A percentile compares a stretch with the other conserved stretches of the same genome.
Conservation (phyloP, 2,888 invertebrate genomes). For the Gasteruption jaculator region DNA sequence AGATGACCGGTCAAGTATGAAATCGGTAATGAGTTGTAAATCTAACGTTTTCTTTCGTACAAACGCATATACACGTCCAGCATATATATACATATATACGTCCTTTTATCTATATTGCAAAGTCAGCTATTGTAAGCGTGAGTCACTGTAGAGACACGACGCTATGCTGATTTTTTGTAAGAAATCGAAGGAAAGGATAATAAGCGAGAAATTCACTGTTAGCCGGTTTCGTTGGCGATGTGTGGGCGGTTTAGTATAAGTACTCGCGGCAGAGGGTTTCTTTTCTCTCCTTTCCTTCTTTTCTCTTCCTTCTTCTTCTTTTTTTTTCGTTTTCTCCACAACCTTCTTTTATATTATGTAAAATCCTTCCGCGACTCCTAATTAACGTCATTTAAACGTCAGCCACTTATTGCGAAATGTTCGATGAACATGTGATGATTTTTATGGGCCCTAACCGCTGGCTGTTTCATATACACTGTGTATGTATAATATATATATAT, state of each 20-base stretch:
- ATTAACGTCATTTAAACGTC: too few relatives aligned
- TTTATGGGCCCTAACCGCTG: too few relatives aligned
- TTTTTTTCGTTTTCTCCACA: neutral
- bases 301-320: constrained; percentile 12
- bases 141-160: constrained; percentile 25
- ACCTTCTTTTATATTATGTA: too few relatives aligned
- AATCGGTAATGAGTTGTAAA: constrained; percentile 51
- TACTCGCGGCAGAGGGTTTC: too few relatives aligned
- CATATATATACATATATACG: constrained; percentile 24
- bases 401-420: too few relatives aligned
- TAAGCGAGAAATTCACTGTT: constrained; percentile 45
- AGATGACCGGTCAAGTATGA: too few relatives aligned
- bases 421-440: too few relatives aligned
- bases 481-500: too few relatives aligned
- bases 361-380: too few relatives aligned
- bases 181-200: constrained; percentile 48
- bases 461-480: too few relatives aligned
- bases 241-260: constrained; percentile 26
- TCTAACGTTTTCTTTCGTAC: constrained; percentile 32
- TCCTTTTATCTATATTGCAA: neutral
- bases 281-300: neutral
- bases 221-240: constrained; percentile 33
- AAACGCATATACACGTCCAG: constrained; percentile 29
- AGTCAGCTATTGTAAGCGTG: constrained; percentile 24
- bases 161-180: constrained; percentile 26